A percentile compares a stretch with the other conserved stretches of the same genome.
These are phyloP conservation scores for Cochlearius cochlearius DNA, from an alignment of 2,113 vertebrate genomes.

Conservation along the genomic window DNA sequence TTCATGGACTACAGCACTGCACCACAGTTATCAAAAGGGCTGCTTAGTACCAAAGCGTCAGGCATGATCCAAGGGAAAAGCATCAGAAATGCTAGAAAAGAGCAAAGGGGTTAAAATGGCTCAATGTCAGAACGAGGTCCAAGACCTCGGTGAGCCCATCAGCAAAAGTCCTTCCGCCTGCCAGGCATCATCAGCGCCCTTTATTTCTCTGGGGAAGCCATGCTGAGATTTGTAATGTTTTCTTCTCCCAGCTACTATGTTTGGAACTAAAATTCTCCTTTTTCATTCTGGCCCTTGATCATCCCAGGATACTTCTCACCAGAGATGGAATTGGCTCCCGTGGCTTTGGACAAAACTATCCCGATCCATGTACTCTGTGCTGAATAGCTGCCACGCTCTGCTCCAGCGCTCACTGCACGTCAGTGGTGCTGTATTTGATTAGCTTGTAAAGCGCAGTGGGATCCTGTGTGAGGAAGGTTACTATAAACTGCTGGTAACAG, in stretches of 20 bases:
- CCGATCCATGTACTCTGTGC: background rate
- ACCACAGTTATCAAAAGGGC: background rate
- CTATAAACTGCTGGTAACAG: background rate
- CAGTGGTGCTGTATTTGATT: background rate
- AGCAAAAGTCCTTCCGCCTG: background rate
- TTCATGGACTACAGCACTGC: background rate
- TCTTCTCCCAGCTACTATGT: background rate
- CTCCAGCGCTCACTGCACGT: accelerated
- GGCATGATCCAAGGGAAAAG: background rate
- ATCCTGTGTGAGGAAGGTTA: background rate
- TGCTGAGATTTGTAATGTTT: background rate
- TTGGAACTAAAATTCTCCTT: background rate
- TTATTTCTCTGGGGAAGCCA: background rate
- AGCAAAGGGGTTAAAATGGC: background rate
- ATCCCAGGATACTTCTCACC: background rate
- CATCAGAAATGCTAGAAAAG: background rate
- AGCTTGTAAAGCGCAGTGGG: background rate
- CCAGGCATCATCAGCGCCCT: background rate
- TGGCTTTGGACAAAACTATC: background rate
- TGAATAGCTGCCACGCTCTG: background rate
- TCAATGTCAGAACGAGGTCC: background rate
- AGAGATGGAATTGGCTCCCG: background rate
- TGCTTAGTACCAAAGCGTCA: background rate
- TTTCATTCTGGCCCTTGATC: background rate
- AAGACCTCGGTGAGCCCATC: background rate